Evolutionary conservation across 2,797 vertebrate species (phyloP).

Genomic region (Anguilla anguilla): DNA sequence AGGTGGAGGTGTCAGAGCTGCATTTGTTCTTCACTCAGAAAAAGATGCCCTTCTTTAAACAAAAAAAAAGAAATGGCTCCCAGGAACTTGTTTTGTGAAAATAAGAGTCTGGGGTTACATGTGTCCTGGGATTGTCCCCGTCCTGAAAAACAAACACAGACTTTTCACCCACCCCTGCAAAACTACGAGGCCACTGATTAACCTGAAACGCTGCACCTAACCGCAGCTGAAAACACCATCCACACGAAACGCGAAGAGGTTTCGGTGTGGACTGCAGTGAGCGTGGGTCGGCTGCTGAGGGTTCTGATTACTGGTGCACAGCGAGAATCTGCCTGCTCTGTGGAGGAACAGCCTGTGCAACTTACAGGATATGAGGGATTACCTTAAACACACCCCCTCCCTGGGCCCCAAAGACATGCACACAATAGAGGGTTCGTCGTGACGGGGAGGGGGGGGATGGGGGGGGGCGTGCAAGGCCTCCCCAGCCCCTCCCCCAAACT

Average conservation of each 20-base stretch:
- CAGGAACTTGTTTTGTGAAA: neutral
- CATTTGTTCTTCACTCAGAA: neutral
- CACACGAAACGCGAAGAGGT: no score
- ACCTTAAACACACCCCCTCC: conserved; percentile 33
- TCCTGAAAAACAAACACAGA: no score
- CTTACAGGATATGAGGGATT: conserved; percentile 66
- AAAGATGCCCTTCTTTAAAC: neutral
- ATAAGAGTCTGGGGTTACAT: neutral
- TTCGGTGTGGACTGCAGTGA: no score
- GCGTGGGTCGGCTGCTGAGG: neutral
- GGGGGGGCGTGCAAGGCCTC: no score
- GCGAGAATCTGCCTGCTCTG: conserved; percentile 54
- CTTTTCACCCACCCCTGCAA: no score
- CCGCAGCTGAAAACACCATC: no score
- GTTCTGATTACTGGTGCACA: neutral
- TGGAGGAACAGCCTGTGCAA: conserved; percentile 27
- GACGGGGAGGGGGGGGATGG: conserved; percentile 14
- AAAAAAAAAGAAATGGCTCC: neutral
- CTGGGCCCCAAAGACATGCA: neutral
- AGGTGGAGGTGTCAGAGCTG: neutral
- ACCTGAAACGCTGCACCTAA: no score
- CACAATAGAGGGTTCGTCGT: neutral
- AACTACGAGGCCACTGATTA: no score
- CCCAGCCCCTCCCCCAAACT: neutral
- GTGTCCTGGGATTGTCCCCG: no score